Conservation (phyloP, 2,797 vertebrate species). For the Spinus pinus region DNA sequence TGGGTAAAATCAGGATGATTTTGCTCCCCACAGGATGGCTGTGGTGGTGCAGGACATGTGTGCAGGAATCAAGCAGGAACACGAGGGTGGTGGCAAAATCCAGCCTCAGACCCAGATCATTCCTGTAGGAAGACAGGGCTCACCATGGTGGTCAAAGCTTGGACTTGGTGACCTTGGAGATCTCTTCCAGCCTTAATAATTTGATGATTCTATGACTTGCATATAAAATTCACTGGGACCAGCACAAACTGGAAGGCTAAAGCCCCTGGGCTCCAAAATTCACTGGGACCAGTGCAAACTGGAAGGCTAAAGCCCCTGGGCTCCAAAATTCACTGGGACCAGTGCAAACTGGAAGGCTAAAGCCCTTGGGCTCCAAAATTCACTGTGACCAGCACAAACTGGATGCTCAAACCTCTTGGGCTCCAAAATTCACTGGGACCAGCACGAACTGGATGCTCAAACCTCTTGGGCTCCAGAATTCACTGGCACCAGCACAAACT, state of each 20-base stretch:
- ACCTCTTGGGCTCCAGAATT: background rate
- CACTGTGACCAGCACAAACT: background rate
- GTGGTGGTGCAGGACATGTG: background rate
- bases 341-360: accelerated
- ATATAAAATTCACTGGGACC: background rate
- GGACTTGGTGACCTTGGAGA: background rate
- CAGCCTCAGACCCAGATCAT: background rate
- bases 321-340: background rate
- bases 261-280: background rate
- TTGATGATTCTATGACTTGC: background rate
- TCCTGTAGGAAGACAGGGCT: background rate
- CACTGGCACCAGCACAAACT: background rate
- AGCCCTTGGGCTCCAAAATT: accelerated
- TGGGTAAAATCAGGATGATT: background rate
- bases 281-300: background rate
- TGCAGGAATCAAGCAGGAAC: background rate
- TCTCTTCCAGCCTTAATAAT: background rate
- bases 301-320: accelerated
- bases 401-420: accelerated
- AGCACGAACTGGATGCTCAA: accelerated
- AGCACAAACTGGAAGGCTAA: accelerated
- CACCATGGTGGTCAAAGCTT: accelerated
- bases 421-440: background rate
- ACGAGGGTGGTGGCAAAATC: background rate
- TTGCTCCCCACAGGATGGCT: background rate